Base-by-base conservation (phyloP, 1,140 invertebrate species). In the Magallana angulata region DNA sequence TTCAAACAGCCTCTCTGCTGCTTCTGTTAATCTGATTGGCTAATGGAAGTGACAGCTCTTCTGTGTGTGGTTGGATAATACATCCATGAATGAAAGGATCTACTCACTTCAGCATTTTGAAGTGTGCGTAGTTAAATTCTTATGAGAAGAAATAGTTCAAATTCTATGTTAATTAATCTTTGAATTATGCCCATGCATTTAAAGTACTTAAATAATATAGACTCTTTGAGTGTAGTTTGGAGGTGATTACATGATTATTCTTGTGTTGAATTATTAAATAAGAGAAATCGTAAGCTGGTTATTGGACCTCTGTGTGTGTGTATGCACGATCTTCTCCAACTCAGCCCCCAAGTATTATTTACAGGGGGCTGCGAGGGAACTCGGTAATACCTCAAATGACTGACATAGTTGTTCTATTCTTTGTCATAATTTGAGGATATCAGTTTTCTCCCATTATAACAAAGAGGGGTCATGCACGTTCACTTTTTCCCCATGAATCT, bases 111-210 rank as follows among this genome's bases (percentile, higher is more conserved):
- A 8, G 36, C 36, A 30, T 30, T 62, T 62, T 62, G 60, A 16
- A n/a, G 60, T 62, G 14, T 62, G 60, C 60, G 11, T n/a, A 16
- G 18, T 30, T 71, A 9, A 30, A 7, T 76, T 76, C 24, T 76
- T 24, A 30, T 30, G 68, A 76, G 14, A 76, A 76, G 14, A 76
- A 30, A 9, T 76, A 18, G 24, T 76, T 18, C 48, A 76, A 24
- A 24, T 76, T 12, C 68, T 12, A 18, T 76, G 68, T 76, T 76
- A 76, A 76, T 76, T 76, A 76, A 76, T 76, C 68, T 76, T 64
- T 64, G 18, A n/a, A n/a, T n/a, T n/a, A 6, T 64, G 60, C 5
- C 60, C 8, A n/a, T n/a, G 60, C 0, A 64, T 64, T 64, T 64
- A 64, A 64, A 16, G 18, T 76, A 76, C 24, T 48, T 48, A 48